Base-by-base conservation (phyloP, 2,797 vertebrate species). In the Ispidina lecontei region DNA sequence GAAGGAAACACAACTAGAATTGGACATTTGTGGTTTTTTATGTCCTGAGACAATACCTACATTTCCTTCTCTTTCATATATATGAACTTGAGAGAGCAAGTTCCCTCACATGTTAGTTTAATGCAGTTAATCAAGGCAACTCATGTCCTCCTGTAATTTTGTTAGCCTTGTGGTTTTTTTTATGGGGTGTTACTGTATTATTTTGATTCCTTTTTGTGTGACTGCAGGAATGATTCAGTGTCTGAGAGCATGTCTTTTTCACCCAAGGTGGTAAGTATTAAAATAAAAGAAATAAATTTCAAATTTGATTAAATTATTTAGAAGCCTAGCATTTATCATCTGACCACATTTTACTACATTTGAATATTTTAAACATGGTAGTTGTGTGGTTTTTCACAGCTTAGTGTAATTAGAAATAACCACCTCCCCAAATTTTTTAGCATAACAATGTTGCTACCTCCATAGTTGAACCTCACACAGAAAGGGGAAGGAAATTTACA, bases 121-220 rank as follows among this genome's bases (percentile, higher is more conserved):
- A 55, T 51, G 29, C 23, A 69, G 14, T 51, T 74, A 12, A 35
- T 44, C 0, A 0, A 39, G 39, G 47, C 52, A 70, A 60, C 52
- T 43, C 26, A 12, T 23, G 5, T 86, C 7, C 23, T 87, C 69
- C 35, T 83, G 49, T 14, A 26, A 1, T 56, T 81, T 35, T 55
- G 6, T 46, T 49, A 44, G 17, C 29, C 46, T 44, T 7, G 1
- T 52, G 39, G 35, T 14, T 35, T 4, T 37, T 56, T 49, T 81
- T 44, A 20, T 4, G 25, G 35, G 12, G 1, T 70, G 3, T 56
- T 46, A 15, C 44, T 1, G 0, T 31, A 31, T 46, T 59, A 17
- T n/a, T 87, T 65, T 79, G n/a, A 17, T 70, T 78, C 12, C 28
- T 75, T 73, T 73, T 41, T 52, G 4, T 31, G 17, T 65, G 62